Conservation (phyloP, 1,140 invertebrate species). For the Sinella curviseta region DNA sequence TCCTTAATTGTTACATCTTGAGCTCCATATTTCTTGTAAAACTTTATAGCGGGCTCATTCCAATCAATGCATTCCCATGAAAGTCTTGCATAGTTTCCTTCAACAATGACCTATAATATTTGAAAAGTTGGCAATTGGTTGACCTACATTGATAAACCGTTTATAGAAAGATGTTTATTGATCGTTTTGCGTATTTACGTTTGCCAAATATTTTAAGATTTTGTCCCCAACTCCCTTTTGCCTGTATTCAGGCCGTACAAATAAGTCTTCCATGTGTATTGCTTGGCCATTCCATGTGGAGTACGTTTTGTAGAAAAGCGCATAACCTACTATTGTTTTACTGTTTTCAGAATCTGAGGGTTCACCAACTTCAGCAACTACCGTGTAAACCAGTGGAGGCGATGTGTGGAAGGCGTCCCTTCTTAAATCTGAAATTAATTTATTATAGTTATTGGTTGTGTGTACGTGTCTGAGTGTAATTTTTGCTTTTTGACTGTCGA, state of each 20-base stretch:
- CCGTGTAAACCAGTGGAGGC: conserved; percentile 66
- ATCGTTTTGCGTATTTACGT: conserved; percentile 59
- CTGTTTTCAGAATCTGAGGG: background rate
- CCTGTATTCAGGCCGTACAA: conserved; percentile 67
- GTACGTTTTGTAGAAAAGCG: conserved; percentile 73
- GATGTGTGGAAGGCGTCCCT: conserved; percentile 68
- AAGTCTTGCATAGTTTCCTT: conserved; percentile 62
- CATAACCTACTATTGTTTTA: conserved; percentile 65
- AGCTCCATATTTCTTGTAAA: conserved; percentile 71
- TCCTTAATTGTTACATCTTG: conserved; percentile 66
- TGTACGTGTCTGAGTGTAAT: no score
- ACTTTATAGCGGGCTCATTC: conserved; percentile 72
- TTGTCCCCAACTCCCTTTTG: conserved; percentile 66
- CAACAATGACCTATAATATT: conserved; percentile 63
- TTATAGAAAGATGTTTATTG: background rate
- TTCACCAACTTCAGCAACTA: conserved; percentile 62
- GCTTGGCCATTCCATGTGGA: conserved; percentile 75
- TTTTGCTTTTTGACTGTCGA: no score
- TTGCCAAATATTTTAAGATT: conserved; percentile 65
- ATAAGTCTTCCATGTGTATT: conserved; percentile 80
- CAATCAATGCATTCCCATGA: conserved; percentile 78
- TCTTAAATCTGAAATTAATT: conserved; percentile 64
- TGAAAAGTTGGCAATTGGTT: background rate
- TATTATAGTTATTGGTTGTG: no score
- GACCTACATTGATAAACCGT: background rate